These are phyloP conservation scores for Falco cherrug DNA, from an alignment of 2,797 vertebrate species.

Conservation along the genomic window DNA sequence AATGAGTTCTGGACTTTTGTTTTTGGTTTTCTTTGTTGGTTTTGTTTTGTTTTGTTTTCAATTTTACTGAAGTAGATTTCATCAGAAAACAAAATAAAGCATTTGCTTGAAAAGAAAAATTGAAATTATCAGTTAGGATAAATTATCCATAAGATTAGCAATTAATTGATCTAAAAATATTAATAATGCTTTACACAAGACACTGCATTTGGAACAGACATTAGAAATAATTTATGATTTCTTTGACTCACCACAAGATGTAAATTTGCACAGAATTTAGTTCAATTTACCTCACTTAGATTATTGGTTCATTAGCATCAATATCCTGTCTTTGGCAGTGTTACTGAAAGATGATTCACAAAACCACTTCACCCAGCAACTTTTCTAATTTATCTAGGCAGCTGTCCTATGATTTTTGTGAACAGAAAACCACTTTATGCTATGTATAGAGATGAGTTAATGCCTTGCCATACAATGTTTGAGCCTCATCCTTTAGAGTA, in stretches of 20 bases:
- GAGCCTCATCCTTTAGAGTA: background rate
- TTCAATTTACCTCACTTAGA: background rate
- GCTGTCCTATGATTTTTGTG: background rate
- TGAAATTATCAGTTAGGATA: background rate
- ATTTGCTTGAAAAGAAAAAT: background rate
- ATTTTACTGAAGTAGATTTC: background rate
- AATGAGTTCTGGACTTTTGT: accelerated
- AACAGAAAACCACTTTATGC: background rate
- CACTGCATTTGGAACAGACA: background rate
- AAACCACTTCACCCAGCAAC: background rate
- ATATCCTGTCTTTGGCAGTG: background rate
- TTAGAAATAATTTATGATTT: background rate
- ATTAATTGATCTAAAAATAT: background rate
- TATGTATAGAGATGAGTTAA: background rate
- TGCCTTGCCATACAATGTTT: background rate
- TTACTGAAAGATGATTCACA: background rate
- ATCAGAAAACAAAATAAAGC: background rate
- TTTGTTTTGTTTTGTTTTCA: background rate
- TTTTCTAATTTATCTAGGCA: background rate
- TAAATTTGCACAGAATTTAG: background rate
- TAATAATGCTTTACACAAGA: background rate
- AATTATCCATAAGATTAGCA: background rate
- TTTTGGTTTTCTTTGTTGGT: background rate
- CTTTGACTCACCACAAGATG: background rate
- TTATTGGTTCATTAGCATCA: background rate